These are phyloP conservation scores for Drosophila siamana DNA, from an alignment of 2,888 invertebrate genomes.

Conservation along the genomic window DNA sequence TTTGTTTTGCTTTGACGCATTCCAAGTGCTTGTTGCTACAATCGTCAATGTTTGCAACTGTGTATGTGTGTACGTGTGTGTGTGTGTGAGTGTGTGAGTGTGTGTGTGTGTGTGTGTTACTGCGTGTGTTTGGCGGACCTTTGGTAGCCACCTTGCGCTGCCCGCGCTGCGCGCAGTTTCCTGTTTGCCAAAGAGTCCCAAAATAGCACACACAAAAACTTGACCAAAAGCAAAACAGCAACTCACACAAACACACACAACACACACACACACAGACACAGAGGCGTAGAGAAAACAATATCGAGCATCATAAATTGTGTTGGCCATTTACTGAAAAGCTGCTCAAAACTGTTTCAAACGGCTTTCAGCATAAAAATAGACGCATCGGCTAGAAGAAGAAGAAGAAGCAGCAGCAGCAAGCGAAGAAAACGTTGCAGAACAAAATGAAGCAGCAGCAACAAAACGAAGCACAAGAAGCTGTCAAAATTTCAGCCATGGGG, in stretches of 20 bases:
- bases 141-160: slow-evolving; percentile 37
- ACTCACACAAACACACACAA: slow-evolving; percentile 16
- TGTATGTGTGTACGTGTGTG: background rate
- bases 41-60: background rate
- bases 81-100: slow-evolving; percentile 9
- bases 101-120: slow-evolving; percentile 2
- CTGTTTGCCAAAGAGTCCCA: slow-evolving; percentile 65
- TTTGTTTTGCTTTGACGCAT: slow-evolving; percentile 73
- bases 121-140: slow-evolving; percentile 17
- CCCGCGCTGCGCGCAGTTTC: slow-evolving; percentile 51
- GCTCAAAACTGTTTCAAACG: slow-evolving; percentile 67
- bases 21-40: slow-evolving; percentile 26
- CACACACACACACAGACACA: slow-evolving; percentile 10
- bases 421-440: background rate
- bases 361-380: slow-evolving; percentile 53
- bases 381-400: slow-evolving; percentile 3
- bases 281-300: slow-evolving; percentile 51
- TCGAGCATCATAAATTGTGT: slow-evolving; percentile 67
- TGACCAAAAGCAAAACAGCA: slow-evolving; percentile 55
- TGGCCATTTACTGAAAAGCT: slow-evolving; percentile 53
- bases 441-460: slow-evolving; percentile 13
- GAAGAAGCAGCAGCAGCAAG: background rate
- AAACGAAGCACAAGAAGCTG: slow-evolving; percentile 37
- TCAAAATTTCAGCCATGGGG: slow-evolving; percentile 10
- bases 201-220: slow-evolving; percentile 62